A percentile compares a stretch with the other conserved stretches of the same genome.
phyloP scores from a whole-genome alignment of 2,797 vertebrate species.

The Alca torda region DNA sequence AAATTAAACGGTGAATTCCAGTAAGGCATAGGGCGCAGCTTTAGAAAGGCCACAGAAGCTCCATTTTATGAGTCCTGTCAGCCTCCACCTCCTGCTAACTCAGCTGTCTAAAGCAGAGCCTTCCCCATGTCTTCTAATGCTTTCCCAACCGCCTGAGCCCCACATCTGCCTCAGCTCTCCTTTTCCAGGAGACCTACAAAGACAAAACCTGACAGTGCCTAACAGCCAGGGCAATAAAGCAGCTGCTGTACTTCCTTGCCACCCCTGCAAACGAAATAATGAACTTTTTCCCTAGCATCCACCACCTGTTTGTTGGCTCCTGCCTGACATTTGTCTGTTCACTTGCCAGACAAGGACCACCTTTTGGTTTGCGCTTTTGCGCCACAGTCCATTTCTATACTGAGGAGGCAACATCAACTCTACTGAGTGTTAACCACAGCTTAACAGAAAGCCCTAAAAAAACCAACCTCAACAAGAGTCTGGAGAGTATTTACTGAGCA shows the following conservation, averaged over 20 bases:
- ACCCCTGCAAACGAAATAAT: not conserved
- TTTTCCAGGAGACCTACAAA: not conserved
- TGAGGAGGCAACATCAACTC: not conserved
- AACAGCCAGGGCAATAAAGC: fast-evolving
- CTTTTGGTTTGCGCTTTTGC: fast-evolving
- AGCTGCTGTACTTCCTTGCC: not conserved
- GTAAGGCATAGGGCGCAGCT: not conserved
- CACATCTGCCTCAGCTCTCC: not conserved
- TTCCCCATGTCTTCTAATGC: not conserved
- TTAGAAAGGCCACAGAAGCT: not conserved
- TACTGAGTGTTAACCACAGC: not conserved
- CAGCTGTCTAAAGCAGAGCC: not conserved
- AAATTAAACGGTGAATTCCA: not conserved
- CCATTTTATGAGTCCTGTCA: not conserved
- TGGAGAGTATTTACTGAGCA: not conserved
- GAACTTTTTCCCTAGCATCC: not conserved
- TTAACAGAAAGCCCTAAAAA: not conserved
- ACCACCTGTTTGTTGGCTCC: not conserved
- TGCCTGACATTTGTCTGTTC: not conserved
- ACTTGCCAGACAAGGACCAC: not conserved
- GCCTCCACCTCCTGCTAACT: not conserved
- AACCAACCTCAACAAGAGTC: not conserved
- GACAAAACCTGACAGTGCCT: not conserved
- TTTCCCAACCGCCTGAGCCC: not conserved
- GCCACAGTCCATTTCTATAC: fast-evolving